Evolutionary conservation across 2,888 invertebrate species (phyloP), one percentile per base, ranked within the genome.

Genomic region (Empis stercorea): DNA sequence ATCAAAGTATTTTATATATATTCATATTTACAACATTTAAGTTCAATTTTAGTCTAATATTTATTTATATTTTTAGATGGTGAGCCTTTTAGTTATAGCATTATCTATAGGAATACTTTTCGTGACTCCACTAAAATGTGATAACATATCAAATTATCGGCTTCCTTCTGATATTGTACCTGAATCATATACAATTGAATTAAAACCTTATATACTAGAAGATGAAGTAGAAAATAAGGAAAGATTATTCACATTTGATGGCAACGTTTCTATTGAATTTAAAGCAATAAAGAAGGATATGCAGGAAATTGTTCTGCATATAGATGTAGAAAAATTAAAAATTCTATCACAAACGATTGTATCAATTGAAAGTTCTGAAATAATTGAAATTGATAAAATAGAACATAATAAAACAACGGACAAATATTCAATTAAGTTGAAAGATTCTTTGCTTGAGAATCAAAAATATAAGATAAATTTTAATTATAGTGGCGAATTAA

Each of bases 171-270:
- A 59, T 1, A 69, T 79, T 1, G 48, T 47, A 2, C 82, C 81
- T 0, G 56, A 53, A 0, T 62, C 62, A n/a, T 84, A 81, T 52
- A 64, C 69, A 27, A 65, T 81, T 0, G 55, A 64, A 0, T 55
- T 82, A 6, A 66, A 63, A 1, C 78, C 78, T 1, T 70, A 74
- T 52, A 68, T 79, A 4, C 62, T 71, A 20, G 56, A 53, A 13
- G 48, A n/a, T 36, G 62, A 64, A 51, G 51, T 50, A 1, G 44
- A 14, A 3, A n/a, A 6, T 7, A 36, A 42, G 9, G 58, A 59
- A 9, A 54, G 46, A n/a, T n/a, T n/a, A 10, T 70, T 68, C 44
- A 65, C 59, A 2, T 70, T 70, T 45, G 63, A 66, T 47, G 69
- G 67, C 10, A 59, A 60, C 44, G 62, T 59, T 10, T 53, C 61